Percentiles rank a stretch among this genome's conserved stretches.
phyloP scores from a whole-genome alignment of 2,888 invertebrate species.

The Nomada lathburiana region DNA sequence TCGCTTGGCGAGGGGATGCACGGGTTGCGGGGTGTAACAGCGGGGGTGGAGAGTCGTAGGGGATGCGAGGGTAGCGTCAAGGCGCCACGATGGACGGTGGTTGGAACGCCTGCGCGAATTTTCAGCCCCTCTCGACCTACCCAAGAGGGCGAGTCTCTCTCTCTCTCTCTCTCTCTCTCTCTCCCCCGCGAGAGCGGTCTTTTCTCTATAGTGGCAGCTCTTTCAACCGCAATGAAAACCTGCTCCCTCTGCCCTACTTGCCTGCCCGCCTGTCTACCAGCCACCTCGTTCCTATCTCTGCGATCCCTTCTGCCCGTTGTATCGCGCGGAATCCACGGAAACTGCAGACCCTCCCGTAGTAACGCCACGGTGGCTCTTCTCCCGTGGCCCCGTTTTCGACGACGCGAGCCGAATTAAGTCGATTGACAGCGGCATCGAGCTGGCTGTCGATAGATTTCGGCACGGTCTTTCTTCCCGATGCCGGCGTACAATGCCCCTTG shows the following conservation, averaged over 20 bases:
- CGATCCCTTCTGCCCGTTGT: slow-evolving; percentile 9
- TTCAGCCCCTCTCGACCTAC: slow-evolving; percentile 63
- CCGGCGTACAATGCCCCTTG: no score
- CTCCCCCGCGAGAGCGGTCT: slow-evolving; percentile 12
- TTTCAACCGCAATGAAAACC: slow-evolving; percentile 64
- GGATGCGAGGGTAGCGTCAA: slow-evolving; percentile 53
- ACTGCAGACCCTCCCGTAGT: not conserved
- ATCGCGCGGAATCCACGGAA: slow-evolving; percentile 15
- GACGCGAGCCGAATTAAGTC: not conserved
- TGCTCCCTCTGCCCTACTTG: slow-evolving; percentile 54
- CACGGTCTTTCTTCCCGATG: no score
- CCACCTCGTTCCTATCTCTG: not conserved
- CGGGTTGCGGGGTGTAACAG: slow-evolving; percentile 52
- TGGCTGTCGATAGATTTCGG: slow-evolving; percentile 5
- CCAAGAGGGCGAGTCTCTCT: slow-evolving; percentile 2
- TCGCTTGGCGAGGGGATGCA: slow-evolving; percentile 58
- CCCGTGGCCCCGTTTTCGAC: slow-evolving; percentile 17
- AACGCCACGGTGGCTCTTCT: not conserved
- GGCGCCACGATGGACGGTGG: slow-evolving; percentile 70
- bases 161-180: no score
- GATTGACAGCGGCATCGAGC: slow-evolving; percentile 11
- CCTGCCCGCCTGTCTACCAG: slow-evolving; percentile 8
- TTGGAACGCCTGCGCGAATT: slow-evolving; percentile 72
- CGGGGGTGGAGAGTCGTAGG: slow-evolving; percentile 50
- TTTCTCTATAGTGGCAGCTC: slow-evolving; percentile 52